These are phyloP conservation scores for Ectemnius lituratus DNA, from an alignment of 2,888 invertebrate genomes.

Conservation along the genomic window DNA sequence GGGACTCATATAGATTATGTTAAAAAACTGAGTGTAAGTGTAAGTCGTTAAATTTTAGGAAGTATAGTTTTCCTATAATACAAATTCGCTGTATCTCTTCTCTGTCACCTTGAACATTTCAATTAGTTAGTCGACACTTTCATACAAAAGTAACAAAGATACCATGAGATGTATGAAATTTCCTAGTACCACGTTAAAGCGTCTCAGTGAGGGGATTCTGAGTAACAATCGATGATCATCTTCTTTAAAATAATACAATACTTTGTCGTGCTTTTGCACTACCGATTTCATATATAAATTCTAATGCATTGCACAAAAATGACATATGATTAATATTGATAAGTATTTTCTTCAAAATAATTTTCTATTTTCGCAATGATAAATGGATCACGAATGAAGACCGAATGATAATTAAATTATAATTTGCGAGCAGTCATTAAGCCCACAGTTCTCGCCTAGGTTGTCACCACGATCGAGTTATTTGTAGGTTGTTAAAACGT, in stretches of 20 bases:
- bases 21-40: conserved; percentile 28
- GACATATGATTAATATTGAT: not conserved
- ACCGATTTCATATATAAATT: conserved; percentile 23
- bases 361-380: no score
- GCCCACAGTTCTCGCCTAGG: no score
- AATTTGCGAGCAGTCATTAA: no score
- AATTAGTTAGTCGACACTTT: conserved; percentile 23
- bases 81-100: conserved; percentile 22
- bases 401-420: no score
- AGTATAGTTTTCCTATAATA: conserved; percentile 10
- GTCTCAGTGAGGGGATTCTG: conserved; percentile 27
- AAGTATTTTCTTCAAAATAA: no score
- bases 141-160: conserved; percentile 55
- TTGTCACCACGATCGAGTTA: conserved; percentile 8
- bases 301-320: conserved; percentile 7
- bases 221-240: conserved; percentile 23
- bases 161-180: conserved; percentile 19
- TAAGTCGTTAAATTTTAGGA: conserved; percentile 12
- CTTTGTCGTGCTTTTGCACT: conserved; percentile 19
- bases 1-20: no score
- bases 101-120: conserved; percentile 23
- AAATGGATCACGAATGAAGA: no score
- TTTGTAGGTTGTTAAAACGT: conserved; percentile 35
- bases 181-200: conserved; percentile 16
- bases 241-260: conserved; percentile 20